Evolutionary conservation across 2,888 invertebrate species (phyloP).

Genomic region (Thera obeliscata): DNA sequence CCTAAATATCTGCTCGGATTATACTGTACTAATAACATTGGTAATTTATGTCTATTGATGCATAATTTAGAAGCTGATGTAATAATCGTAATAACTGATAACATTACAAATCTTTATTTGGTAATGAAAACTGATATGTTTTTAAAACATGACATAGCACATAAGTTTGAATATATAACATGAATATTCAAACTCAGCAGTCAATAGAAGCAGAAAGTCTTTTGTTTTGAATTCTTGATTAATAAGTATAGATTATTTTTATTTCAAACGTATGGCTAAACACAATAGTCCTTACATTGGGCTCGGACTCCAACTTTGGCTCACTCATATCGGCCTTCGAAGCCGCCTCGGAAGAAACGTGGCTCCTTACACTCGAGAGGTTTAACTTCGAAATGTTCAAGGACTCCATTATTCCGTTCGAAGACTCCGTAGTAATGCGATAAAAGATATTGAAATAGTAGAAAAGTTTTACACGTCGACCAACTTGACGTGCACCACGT

Average conservation of each 20-base stretch:
- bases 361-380: constrained; percentile 70
- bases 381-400: constrained; percentile 77
- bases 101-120: constrained; percentile 41
- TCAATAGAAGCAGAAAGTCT: not conserved
- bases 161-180: not conserved
- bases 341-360: constrained; percentile 56
- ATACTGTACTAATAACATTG: not conserved
- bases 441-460: constrained; percentile 52
- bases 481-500: constrained; percentile 78
- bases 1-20: not conserved
- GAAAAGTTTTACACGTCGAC: constrained; percentile 74
- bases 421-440: constrained; percentile 41
- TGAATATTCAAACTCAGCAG: too few species aligned
- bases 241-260: too few species aligned
- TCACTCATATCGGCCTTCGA: constrained; percentile 59
- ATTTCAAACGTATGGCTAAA: too few species aligned
- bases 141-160: not conserved
- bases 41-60: not conserved
- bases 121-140: constrained; percentile 52
- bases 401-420: constrained; percentile 66
- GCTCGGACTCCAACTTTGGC: constrained; percentile 59
- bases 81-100: constrained; percentile 4
- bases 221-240: not conserved
- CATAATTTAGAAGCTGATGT: constrained; percentile 7
- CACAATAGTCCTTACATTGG: not conserved